phyloP scores from a whole-genome alignment of 1,140 invertebrate species.

The Bombus balteatus region DNA sequence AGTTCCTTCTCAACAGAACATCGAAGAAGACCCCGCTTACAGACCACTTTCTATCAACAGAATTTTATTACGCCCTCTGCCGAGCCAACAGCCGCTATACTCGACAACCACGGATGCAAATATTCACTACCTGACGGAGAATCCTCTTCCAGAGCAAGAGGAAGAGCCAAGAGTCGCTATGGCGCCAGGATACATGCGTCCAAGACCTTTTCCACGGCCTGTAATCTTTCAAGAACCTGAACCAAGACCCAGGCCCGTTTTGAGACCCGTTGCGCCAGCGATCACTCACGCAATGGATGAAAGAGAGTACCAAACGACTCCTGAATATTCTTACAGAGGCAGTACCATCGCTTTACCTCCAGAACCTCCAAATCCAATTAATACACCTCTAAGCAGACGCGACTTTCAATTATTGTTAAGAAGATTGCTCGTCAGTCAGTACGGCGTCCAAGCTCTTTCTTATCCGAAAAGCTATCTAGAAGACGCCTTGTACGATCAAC shows the following conservation, averaged over 20 bases:
- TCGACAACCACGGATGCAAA: constrained; percentile 74
- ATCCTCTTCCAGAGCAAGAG: constrained; percentile 62
- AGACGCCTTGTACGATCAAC: constrained; percentile 79
- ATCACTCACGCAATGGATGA: constrained; percentile 67
- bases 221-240: constrained; percentile 70
- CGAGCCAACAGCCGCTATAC: constrained; percentile 72
- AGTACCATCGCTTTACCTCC: constrained; percentile 72
- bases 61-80: constrained; percentile 70
- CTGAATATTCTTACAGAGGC: constrained; percentile 74
- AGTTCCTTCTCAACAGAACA: constrained; percentile 62
- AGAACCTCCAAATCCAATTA: constrained; percentile 78
- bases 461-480: constrained; percentile 79
- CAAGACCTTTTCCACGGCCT: constrained; percentile 67
- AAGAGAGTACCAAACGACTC: constrained; percentile 71
- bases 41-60: constrained; percentile 72
- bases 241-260: constrained; percentile 55
- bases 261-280: constrained; percentile 62
- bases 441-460: constrained; percentile 77
- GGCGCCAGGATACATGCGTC: constrained; percentile 67
- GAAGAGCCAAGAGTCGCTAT: constrained; percentile 65
- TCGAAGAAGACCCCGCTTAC: constrained; percentile 74
- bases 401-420: constrained; percentile 78
- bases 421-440: constrained; percentile 77
- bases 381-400: constrained; percentile 77
- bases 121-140: constrained; percentile 77